Evolutionary conservation across 2,113 vertebrate genomes (phyloP).

Genomic region (Eira barbara): DNA sequence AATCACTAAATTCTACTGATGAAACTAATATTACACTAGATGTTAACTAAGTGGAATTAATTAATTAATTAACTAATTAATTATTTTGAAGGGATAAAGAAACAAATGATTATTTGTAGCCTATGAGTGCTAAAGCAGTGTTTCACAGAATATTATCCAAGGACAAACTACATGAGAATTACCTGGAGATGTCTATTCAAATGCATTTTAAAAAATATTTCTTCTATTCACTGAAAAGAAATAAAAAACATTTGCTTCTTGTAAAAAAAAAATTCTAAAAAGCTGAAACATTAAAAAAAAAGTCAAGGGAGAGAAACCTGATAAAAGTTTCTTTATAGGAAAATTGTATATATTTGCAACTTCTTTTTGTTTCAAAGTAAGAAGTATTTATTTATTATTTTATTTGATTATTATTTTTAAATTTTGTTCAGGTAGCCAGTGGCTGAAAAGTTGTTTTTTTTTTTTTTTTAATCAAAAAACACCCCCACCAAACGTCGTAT

Average conservation of each 20-base stretch:
- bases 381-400: neutral
- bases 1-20: neutral
- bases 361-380: neutral
- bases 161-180: neutral
- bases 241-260: no score
- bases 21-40: neutral
- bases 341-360: neutral
- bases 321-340: neutral
- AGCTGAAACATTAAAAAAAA: neutral
- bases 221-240: neutral
- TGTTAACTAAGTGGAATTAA: no score
- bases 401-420: no score
- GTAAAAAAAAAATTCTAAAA: neutral
- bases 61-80: neutral
- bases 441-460: no score
- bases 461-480: neutral
- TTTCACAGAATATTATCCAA: neutral
- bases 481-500: neutral
- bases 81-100: slow-evolving; percentile 3
- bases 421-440: no score
- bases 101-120: neutral
- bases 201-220: neutral
- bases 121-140: neutral
- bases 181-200: neutral
- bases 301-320: neutral